Evolutionary conservation across 2,888 invertebrate species (phyloP).

Genomic region (Ypsolopha scabrella): DNA sequence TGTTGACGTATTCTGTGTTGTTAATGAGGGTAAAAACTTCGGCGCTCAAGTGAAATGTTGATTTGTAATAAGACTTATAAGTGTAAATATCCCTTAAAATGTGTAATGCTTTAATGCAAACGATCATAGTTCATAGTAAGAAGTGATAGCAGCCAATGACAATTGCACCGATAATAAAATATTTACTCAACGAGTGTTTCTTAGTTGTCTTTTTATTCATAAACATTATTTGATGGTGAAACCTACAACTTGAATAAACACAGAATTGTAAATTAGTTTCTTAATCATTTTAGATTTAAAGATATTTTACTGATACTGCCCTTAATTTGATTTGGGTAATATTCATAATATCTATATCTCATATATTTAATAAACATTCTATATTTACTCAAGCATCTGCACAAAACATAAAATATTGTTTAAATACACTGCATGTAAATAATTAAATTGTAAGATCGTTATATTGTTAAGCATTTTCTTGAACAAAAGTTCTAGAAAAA

Average conservation of each 20-base stretch:
- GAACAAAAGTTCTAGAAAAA: background rate
- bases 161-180: background rate
- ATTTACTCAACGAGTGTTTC: too few species aligned
- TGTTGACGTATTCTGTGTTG: too few species aligned
- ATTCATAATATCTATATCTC: background rate
- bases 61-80: constrained; percentile 38
- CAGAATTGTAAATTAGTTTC: too few species aligned
- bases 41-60: constrained; percentile 41
- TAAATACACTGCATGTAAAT: background rate
- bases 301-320: too few species aligned
- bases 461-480: background rate
- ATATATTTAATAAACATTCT: background rate
- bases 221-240: too few species aligned
- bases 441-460: constrained; percentile 1
- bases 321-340: background rate
- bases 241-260: too few species aligned
- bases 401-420: background rate
- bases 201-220: background rate
- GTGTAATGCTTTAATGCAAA: constrained; percentile 41
- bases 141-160: constrained; percentile 60
- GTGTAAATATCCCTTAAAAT: constrained; percentile 41
- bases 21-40: constrained; percentile 11
- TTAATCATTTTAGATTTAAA: too few species aligned
- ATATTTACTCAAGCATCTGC: background rate
- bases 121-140: constrained; percentile 54